A percentile compares a stretch with the other conserved stretches of the same genome.
These are phyloP conservation scores for Sialis lutaria DNA, from an alignment of 2,888 invertebrate genomes.

Conservation along the genomic window DNA sequence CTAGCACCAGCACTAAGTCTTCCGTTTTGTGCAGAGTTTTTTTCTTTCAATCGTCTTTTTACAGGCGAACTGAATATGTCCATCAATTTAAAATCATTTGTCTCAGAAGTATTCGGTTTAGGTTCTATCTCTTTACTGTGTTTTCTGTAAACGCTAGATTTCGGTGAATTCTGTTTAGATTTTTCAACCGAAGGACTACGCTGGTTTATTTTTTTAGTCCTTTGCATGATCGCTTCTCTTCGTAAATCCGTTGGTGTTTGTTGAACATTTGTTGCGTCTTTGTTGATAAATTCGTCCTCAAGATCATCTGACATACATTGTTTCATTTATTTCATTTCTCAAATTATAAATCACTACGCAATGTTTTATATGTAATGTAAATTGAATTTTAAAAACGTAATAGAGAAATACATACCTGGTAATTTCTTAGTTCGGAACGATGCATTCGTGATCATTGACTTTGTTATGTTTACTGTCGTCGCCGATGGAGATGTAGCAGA, in stretches of 20 bases:
- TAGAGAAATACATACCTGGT: constrained; percentile 46
- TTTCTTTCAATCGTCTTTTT: not conserved
- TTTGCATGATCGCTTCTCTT: constrained; percentile 11
- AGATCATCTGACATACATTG: constrained; percentile 23
- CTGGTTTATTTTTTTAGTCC: too few relatives aligned
- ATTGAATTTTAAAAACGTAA: not conserved
- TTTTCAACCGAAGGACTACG: too few relatives aligned
- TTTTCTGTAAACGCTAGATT: too few relatives aligned
- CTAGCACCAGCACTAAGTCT: constrained; percentile 20
- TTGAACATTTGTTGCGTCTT: constrained; percentile 7
- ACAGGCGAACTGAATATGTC: not conserved
- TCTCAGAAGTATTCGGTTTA: too few relatives aligned
- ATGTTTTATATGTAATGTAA: constrained; percentile 1
- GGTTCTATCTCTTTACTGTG: too few relatives aligned
- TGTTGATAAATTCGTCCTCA: constrained; percentile 22
- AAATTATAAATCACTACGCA: not conserved
- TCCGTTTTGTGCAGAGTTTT: not conserved
- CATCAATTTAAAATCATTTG: not conserved
- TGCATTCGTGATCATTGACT: constrained; percentile 95
- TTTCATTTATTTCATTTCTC: not conserved
- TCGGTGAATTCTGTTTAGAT: too few relatives aligned
- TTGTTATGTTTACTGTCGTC: constrained; percentile 60
- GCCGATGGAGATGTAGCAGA: constrained; percentile 60
- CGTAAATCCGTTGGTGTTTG: constrained; percentile 13
- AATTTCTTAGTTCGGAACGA: constrained; percentile 94